Conservation (phyloP, 1,140 invertebrate genomes). For the Brachionus plicatilis region DNA sequence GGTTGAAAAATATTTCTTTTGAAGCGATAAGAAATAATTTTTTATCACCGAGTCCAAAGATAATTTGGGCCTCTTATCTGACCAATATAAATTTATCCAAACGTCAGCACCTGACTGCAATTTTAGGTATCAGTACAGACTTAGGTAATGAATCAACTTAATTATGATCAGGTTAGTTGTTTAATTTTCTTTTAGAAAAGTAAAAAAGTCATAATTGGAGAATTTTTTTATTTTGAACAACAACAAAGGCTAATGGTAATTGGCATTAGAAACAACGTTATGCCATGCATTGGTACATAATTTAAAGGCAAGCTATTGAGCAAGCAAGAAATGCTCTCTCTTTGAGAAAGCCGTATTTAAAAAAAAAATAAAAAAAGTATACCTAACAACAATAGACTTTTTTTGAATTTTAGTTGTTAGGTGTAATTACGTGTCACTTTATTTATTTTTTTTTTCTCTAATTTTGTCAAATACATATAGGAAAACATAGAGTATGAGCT, state of each 20-base stretch:
- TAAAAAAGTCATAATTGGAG: background rate
- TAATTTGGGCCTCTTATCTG: slow-evolving; percentile 12
- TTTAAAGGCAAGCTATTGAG: background rate
- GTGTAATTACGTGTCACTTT: slow-evolving; percentile 38
- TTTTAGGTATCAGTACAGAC: background rate
- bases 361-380: background rate
- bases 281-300: slow-evolving; percentile 20
- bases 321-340: background rate
- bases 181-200: background rate
- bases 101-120: background rate
- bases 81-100: slow-evolving; percentile 7
- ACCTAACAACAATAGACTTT: slow-evolving; percentile 13
- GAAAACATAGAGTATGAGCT: background rate
- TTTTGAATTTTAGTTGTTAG: slow-evolving; percentile 32
- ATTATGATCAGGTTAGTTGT: slow-evolving; percentile 15
- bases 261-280: background rate
- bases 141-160: background rate
- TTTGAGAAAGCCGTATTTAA: slow-evolving; percentile 27
- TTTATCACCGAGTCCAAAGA: slow-evolving; percentile 2
- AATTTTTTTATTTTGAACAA: background rate
- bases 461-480: slow-evolving; percentile 37
- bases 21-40: background rate
- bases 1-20: background rate
- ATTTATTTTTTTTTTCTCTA: background rate
- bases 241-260: background rate